Evolutionary conservation across 2,113 vertebrate genomes (phyloP).

Genomic region (Chaetorhynchus papuensis): DNA sequence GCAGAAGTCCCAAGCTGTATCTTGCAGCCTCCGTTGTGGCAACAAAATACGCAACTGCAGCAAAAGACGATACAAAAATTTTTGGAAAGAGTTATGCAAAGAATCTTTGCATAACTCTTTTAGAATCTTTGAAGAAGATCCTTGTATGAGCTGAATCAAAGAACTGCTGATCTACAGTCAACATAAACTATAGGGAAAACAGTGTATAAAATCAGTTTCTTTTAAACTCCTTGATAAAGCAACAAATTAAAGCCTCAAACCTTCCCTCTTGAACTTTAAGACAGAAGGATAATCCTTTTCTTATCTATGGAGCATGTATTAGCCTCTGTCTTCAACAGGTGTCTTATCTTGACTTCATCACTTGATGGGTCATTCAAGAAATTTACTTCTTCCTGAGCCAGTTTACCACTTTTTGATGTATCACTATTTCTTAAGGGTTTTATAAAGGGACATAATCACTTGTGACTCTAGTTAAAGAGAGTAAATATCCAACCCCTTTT

Average conservation of each 20-base stretch:
- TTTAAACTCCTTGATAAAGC: not conserved
- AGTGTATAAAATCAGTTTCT: not conserved
- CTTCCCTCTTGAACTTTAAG: not conserved
- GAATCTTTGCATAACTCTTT: not conserved
- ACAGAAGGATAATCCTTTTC: not conserved
- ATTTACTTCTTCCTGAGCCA: not conserved
- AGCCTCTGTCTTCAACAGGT: not conserved
- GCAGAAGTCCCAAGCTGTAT: not conserved
- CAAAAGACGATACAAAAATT: not conserved
- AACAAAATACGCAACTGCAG: not conserved
- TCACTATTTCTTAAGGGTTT: not conserved
- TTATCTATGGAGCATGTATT: not conserved
- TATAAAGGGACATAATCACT: not conserved
- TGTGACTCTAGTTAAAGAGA: not conserved
- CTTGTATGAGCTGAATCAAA: not conserved
- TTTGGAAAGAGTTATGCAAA: not conserved
- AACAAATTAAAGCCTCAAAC: not conserved
- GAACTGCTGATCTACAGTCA: not conserved
- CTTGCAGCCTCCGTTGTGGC: not conserved
- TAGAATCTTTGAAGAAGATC: not conserved
- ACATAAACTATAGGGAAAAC: not conserved
- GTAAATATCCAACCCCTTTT: not conserved
- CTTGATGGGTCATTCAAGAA: not conserved
- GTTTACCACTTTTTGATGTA: not conserved
- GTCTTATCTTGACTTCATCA: not conserved